phyloP scores from a whole-genome alignment of 2,113 vertebrate genomes.

The Ageneiosus marmoratus region DNA sequence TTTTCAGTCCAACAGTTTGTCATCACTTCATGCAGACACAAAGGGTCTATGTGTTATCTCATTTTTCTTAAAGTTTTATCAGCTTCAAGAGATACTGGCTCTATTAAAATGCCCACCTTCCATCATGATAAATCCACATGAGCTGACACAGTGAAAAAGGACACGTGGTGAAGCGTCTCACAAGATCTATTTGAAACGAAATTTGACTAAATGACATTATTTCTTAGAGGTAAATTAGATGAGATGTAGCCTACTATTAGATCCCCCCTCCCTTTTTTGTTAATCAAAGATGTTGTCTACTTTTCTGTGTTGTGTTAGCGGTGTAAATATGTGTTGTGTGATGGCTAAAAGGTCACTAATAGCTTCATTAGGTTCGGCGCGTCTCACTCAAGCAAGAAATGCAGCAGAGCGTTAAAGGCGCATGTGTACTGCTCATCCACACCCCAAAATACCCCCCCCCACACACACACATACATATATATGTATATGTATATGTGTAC shows the following conservation, averaged over 20 bases:
- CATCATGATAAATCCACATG: conserved; percentile 39
- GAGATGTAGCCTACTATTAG: not conserved
- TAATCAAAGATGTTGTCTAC: conserved; percentile 21
- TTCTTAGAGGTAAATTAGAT: not conserved
- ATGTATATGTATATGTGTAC: not conserved
- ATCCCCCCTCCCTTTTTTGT: too few species aligned
- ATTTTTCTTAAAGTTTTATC: not conserved
- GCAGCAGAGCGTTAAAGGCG: conserved; percentile 48
- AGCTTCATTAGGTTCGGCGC: conserved; percentile 63
- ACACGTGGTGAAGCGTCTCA: conserved; percentile 10
- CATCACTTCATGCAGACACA: not conserved
- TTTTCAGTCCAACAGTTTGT: not conserved
- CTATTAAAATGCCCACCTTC: conserved; percentile 30
- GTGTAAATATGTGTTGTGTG: conserved; percentile 37
- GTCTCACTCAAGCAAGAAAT: conserved; percentile 51
- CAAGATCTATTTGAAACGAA: not conserved
- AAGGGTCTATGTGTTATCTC: not conserved
- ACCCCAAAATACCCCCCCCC: not conserved
- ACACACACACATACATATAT: not conserved
- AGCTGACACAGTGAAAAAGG: conserved; percentile 29
- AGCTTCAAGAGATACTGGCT: not conserved
- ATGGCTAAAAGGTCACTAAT: conserved; percentile 56
- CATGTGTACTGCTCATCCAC: conserved; percentile 49
- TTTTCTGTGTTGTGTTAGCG: conserved; percentile 6
- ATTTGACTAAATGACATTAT: not conserved